Evolutionary conservation across 2,888 invertebrate genomes (phyloP).

Genomic region (Tetranychus piercei): DNA sequence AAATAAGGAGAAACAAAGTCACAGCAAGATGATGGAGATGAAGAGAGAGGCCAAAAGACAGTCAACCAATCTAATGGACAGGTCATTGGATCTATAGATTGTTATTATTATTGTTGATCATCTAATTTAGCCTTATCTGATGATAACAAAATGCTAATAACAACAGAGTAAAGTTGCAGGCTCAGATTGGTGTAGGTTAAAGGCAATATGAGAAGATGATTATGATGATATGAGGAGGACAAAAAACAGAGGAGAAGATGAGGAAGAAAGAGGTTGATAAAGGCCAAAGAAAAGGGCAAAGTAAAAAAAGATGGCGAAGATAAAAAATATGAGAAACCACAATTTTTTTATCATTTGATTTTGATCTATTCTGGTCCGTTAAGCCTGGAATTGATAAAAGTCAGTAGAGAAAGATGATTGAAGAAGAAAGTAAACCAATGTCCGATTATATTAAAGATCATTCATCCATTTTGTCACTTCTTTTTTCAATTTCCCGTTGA

Average conservation of each 20-base stretch:
- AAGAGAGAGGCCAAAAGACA: no score
- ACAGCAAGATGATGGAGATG: neutral
- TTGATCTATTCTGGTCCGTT: slow-evolving; percentile 1
- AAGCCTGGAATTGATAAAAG: neutral
- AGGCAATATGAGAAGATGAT: no score
- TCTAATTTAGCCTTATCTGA: neutral
- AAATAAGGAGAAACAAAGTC: neutral
- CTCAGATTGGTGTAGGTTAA: neutral
- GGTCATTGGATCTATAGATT: neutral
- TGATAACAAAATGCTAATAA: neutral
- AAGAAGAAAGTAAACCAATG: neutral
- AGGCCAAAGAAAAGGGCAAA: neutral
- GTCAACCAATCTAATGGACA: neutral
- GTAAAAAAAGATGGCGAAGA: neutral
- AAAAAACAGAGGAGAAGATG: neutral
- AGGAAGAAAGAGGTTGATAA: neutral
- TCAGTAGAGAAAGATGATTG: neutral
- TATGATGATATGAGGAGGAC: neutral
- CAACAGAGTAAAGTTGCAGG: neutral
- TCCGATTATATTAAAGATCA: slow-evolving; percentile 1
- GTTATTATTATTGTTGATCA: neutral
- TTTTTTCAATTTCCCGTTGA: slow-evolving; percentile 1
- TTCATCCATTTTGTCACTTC: slow-evolving; percentile 1
- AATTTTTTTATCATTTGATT: neutral
- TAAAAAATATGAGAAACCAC: neutral